A percentile compares a stretch with the other conserved stretches of the same genome.
Conservation (phyloP, 1,140 invertebrate genomes). For the Ips nitidus region DNA sequence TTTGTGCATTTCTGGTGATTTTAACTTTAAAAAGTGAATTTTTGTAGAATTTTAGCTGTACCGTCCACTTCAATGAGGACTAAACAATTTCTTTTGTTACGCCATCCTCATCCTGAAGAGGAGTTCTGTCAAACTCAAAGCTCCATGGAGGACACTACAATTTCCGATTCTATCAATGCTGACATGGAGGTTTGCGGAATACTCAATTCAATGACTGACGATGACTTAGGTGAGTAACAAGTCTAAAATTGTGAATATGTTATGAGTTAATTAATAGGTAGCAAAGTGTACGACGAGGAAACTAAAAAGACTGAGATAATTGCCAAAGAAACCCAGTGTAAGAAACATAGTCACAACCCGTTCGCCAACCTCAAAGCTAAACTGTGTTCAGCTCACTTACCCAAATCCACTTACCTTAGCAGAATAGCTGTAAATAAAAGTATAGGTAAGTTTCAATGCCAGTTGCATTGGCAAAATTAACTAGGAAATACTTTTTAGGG, state of each 20-base stretch:
- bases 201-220: slow-evolving; percentile 48
- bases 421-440: slow-evolving; percentile 52
- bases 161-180: slow-evolving; percentile 56
- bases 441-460: slow-evolving; percentile 38
- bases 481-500: slow-evolving; percentile 30
- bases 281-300: slow-evolving; percentile 43
- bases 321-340: slow-evolving; percentile 47
- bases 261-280: slow-evolving; percentile 20
- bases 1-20: not conserved
- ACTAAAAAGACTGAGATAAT: slow-evolving; percentile 49
- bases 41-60: slow-evolving; percentile 45
- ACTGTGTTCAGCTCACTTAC: slow-evolving; percentile 53
- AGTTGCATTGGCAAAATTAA: not conserved
- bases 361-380: slow-evolving; percentile 51
- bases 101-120: slow-evolving; percentile 48
- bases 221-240: slow-evolving; percentile 40
- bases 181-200: slow-evolving; percentile 56
- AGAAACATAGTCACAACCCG: slow-evolving; percentile 47
- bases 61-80: slow-evolving; percentile 46
- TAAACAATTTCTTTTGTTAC: slow-evolving; percentile 48
- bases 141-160: slow-evolving; percentile 54
- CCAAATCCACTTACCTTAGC: slow-evolving; percentile 51
- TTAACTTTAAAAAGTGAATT: not conserved
- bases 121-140: slow-evolving; percentile 51
- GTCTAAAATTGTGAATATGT: not conserved